These are phyloP conservation scores for Lithophane leautieri DNA, from an alignment of 2,888 invertebrate species.

Conservation along the genomic window DNA sequence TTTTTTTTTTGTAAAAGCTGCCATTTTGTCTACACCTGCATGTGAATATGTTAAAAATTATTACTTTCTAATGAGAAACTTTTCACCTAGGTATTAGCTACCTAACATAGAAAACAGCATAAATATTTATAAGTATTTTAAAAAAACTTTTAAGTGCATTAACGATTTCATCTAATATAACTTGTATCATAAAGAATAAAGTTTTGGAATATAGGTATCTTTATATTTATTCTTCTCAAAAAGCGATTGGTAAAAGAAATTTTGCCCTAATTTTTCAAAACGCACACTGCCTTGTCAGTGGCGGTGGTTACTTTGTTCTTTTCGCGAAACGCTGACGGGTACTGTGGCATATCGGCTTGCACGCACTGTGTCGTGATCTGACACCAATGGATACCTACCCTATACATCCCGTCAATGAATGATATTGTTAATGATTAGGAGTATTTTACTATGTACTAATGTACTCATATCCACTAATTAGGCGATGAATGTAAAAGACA, in stretches of 20 bases:
- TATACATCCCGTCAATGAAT: constrained; percentile 42
- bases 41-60: constrained; percentile 6
- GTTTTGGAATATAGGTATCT: not conserved
- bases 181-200: no score
- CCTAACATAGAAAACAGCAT: no score
- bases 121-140: no score
- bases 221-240: not conserved
- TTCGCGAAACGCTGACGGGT: not conserved
- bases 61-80: constrained; percentile 21
- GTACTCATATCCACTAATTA: constrained; percentile 74
- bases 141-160: no score
- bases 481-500: constrained; percentile 76
- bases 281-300: not conserved
- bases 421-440: constrained; percentile 41
- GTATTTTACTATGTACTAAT: constrained; percentile 53
- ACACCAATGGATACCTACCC: constrained; percentile 26
- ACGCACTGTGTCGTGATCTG: not conserved
- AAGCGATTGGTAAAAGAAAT: not conserved
- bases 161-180: not conserved
- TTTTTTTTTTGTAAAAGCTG: not conserved
- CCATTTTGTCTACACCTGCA: not conserved
- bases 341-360: not conserved
- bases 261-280: not conserved
- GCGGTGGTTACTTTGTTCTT: not conserved
- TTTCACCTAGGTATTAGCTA: not conserved